phyloP scores from a whole-genome alignment of 2,797 vertebrate species.

The Mormyrops boulengeri region DNA sequence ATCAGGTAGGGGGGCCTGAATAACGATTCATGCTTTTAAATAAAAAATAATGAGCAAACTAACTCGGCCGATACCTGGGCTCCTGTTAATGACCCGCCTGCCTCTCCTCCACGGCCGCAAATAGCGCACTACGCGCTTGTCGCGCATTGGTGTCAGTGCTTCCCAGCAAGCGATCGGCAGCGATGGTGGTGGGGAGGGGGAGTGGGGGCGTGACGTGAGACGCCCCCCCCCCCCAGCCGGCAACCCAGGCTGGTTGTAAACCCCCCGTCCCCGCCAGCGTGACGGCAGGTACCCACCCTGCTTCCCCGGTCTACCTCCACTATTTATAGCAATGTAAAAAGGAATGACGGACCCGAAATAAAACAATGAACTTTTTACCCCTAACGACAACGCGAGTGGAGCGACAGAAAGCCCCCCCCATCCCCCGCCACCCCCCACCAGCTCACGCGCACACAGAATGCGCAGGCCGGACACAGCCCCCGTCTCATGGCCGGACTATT shows the following conservation, averaged over 20 bases:
- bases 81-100: background rate
- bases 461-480: constrained; percentile 10
- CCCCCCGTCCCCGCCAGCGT: constrained; percentile 15
- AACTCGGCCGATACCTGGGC: background rate
- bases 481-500: constrained; percentile 23
- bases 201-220: constrained; percentile 3
- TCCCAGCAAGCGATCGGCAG: background rate
- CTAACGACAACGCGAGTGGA: background rate
- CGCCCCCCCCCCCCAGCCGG: background rate
- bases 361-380: constrained; percentile 36
- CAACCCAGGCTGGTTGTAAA: constrained; percentile 42
- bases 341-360: constrained; percentile 48
- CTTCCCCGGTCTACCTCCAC: constrained; percentile 20
- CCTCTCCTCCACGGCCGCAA: background rate
- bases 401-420: background rate
- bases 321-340: constrained; percentile 23
- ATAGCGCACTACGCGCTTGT: background rate
- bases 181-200: background rate
- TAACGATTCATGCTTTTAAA: background rate
- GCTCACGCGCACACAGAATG: background rate
- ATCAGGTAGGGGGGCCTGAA: background rate
- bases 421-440: background rate
- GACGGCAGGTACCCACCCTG: constrained; percentile 21
- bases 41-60: background rate
- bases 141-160: background rate